Conservation (phyloP, 2,888 invertebrate genomes). For the Sarcophaga variegata region DNA sequence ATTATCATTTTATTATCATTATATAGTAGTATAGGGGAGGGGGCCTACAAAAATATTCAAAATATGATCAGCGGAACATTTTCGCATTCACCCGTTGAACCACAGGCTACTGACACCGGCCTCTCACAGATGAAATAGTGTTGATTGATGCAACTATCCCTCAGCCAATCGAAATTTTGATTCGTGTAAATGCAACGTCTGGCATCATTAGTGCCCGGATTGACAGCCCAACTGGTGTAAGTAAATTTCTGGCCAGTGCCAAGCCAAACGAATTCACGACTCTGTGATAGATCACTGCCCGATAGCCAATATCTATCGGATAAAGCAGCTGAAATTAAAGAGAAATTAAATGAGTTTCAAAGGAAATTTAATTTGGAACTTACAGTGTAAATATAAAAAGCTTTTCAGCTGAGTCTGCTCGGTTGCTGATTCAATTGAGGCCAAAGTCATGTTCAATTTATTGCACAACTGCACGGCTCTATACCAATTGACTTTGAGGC, state of each 20-base stretch:
- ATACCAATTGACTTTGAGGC: conserved; percentile 43
- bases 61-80: background rate
- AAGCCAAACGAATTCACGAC: conserved; percentile 38
- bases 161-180: conserved; percentile 32
- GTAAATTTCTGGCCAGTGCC: conserved; percentile 23
- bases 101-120: conserved; percentile 8
- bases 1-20: no score
- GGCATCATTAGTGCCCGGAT: conserved; percentile 9
- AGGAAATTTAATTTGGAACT: background rate
- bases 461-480: conserved; percentile 25
- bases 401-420: background rate
- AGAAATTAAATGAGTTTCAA: background rate
- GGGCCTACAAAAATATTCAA: background rate
- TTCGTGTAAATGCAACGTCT: conserved; percentile 44
- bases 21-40: no score
- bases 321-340: conserved; percentile 1
- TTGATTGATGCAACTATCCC: background rate
- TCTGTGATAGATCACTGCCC: conserved; percentile 45
- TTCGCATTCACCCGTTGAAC: conserved; percentile 8
- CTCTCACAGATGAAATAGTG: conserved; percentile 36
- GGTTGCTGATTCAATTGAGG: conserved; percentile 36
- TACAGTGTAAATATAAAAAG: conserved; percentile 11
- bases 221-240: conserved; percentile 46
- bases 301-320: conserved; percentile 44
- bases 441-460: conserved; percentile 30